These are phyloP conservation scores for Pangasius mekongensis DNA, from an alignment of 2,797 vertebrate genomes.

Conservation along the genomic window DNA sequence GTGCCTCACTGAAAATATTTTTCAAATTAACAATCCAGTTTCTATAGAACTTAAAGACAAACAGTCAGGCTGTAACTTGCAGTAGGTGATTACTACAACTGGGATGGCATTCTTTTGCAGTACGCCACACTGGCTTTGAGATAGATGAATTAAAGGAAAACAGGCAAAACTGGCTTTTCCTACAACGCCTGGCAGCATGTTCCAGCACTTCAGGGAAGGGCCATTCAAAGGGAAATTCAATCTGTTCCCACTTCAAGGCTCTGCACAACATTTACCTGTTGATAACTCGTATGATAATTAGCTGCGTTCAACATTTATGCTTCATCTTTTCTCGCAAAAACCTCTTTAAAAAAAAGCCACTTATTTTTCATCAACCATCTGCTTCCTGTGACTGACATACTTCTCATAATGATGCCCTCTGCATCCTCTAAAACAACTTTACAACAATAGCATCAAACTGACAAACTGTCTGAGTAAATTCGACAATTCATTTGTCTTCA, in stretches of 20 bases:
- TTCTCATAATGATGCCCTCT: neutral
- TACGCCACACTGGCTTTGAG: conserved; percentile 56
- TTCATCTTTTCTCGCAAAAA: neutral
- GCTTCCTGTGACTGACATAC: neutral
- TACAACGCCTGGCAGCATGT: conserved; percentile 51
- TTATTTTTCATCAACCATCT: neutral
- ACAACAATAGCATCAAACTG: neutral
- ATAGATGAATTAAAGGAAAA: conserved; percentile 51
- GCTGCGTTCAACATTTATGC: neutral
- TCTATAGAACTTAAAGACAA: conserved; percentile 53
- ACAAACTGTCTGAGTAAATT: neutral
- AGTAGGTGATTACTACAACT: conserved; percentile 58
- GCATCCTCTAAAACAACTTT: neutral
- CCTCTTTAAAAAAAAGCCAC: neutral
- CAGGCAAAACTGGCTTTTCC: conserved; percentile 67
- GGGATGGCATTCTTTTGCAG: conserved; percentile 59
- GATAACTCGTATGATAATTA: neutral
- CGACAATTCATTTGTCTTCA: neutral
- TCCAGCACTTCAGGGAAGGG: conserved; percentile 55
- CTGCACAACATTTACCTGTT: neutral
- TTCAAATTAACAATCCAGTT: conserved; percentile 57
- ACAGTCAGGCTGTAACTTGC: conserved; percentile 64
- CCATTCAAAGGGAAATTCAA: conserved; percentile 45
- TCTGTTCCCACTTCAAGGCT: conserved; percentile 10
- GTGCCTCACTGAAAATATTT: conserved; percentile 46